Base-by-base conservation (phyloP, 2,113 vertebrate species). In the Sigmodon hispidus region DNA sequence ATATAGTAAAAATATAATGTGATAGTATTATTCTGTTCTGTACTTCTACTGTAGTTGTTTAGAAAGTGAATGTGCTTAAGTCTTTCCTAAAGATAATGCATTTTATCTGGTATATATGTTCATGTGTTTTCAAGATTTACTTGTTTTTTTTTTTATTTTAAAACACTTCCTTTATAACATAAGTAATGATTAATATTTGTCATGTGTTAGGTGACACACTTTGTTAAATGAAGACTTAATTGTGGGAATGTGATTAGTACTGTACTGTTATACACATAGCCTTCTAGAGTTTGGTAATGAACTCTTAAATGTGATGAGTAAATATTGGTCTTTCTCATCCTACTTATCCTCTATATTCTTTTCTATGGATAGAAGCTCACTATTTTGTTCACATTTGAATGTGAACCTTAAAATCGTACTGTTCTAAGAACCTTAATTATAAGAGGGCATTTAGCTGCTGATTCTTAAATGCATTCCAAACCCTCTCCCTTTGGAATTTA, bases 401-500 rank as follows among this genome's bases (percentile, higher is more conserved):
- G 16, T 86, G 72, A 67, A 6, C 17, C 15, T 80, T 89, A 84
- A 94, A 77, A 34, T 94, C 52, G n/a, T 48, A 11, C 92, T 90
- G 29, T 26, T 89, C 4, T 45, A 72, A 34, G 52, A 81, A 63
- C 34, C 61, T 86, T 95, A 15, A 17, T 80, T 93, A 72, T 55
- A 59, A 52, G 83, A 36, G 70, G 19, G 26, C 83, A 76, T 57
- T 36, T 48, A 40, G 4, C 45, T 72, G 45, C 31, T 94, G 4
- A 8, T 29, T 85, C 93, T 92, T 67, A 76, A 48, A 94, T 52
- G 5, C 10, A 75, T 90, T 75, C 91, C 77, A 63, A 0, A 26
- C 80, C 52, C 52, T 96, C 52, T 96, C 24, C 69, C 48, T 67
- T 88, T 36, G 96, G 65, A 96, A 94, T 76, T 70, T 90, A 89